Conservation (phyloP, 2,797 vertebrate species). For the Gambusia yucatana region DNA sequence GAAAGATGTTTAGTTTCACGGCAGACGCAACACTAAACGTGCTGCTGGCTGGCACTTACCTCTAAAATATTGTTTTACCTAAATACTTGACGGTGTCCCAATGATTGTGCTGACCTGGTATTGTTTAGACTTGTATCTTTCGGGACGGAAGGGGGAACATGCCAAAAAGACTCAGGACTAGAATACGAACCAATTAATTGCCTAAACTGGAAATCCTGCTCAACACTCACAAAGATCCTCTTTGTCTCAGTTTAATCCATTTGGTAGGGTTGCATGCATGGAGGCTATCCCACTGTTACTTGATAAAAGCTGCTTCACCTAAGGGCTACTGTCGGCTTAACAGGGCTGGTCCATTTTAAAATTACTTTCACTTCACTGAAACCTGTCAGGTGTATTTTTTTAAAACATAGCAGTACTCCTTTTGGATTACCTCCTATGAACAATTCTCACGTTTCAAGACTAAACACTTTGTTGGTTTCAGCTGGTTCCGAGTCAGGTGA, state of each 20-base stretch:
- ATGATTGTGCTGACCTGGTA: constrained; percentile 12
- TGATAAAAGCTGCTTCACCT: constrained; percentile 45
- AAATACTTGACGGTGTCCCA: not conserved
- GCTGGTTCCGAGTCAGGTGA: not conserved
- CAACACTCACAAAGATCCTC: constrained; percentile 1
- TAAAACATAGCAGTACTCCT: constrained; percentile 23
- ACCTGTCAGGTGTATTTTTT: constrained; percentile 31
- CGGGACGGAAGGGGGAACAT: constrained; percentile 20
- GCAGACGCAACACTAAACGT: constrained; percentile 34
- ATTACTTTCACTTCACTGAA: constrained; percentile 22
- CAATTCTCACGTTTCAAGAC: constrained; percentile 18
- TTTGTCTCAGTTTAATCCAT: constrained; percentile 26
- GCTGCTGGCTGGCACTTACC: constrained; percentile 18
- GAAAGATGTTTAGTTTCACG: constrained; percentile 17
- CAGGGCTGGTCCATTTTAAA: constrained; percentile 43
- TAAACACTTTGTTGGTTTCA: not conserved
- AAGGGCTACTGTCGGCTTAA: constrained; percentile 70
- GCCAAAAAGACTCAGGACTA: constrained; percentile 66
- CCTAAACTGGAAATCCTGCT: constrained; percentile 24
- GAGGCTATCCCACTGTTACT: constrained; percentile 49
- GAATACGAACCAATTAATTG: constrained; percentile 28
- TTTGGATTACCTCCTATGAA: not conserved
- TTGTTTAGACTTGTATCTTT: constrained; percentile 37
- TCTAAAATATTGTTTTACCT: constrained; percentile 9
- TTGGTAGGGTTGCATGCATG: constrained; percentile 25